These are phyloP conservation scores for Penaeus monodon DNA, from an alignment of 2,888 invertebrate species.

Conservation along the genomic window DNA sequence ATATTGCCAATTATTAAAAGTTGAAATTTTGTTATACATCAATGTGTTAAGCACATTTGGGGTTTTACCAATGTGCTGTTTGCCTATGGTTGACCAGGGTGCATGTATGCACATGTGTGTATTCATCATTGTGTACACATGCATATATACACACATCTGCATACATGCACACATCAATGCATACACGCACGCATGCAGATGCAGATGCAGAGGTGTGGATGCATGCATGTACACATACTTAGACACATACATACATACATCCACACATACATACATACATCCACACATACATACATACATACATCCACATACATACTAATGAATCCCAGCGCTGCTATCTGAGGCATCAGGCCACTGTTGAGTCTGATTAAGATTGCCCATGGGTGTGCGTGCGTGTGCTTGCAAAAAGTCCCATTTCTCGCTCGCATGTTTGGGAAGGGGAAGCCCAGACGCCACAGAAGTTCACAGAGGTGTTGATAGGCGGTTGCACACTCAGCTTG, in stretches of 20 bases:
- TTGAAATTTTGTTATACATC: no score
- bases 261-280: neutral
- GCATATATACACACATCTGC: neutral
- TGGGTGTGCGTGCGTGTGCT: slow-evolving; percentile 5
- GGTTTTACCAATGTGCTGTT: no score
- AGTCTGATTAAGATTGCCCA: neutral
- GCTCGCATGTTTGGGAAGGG: neutral
- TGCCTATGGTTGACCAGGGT: no score
- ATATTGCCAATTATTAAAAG: no score
- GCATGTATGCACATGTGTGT: neutral
- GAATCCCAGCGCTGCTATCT: neutral
- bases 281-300: neutral
- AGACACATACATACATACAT: neutral
- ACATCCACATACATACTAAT: neutral
- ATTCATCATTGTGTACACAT: neutral
- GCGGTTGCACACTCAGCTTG: no score
- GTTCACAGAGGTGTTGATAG: no score
- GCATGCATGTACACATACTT: neutral
- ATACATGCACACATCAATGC: neutral
- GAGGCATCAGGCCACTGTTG: neutral
- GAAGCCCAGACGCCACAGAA: no score
- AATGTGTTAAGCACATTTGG: no score
- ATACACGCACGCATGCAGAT: neutral
- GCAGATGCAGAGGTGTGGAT: neutral
- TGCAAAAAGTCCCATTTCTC: neutral